Base-by-base conservation (phyloP, 1,140 invertebrate genomes). In the Polypedilum pembai region DNA sequence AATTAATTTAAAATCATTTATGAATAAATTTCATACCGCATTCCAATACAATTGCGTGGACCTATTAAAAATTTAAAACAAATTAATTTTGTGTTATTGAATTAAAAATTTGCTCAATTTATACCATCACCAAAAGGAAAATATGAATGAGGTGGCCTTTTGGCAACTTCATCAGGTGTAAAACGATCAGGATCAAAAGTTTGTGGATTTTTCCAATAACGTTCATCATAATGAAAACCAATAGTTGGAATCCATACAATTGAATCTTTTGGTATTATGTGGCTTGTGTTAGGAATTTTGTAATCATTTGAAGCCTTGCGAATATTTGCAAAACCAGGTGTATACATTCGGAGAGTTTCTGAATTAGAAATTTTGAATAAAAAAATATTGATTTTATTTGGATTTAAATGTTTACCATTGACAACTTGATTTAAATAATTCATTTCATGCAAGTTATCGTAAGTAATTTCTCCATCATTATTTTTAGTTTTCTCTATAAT, bases 101-200 rank as follows among this genome's bases (percentile, higher is more conserved):
- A 79, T 76, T 83, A 82, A 45, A 56, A 56, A 15, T 0, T 56
- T 12, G n/a, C 1, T 0, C 4, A 56, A 56, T 56, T 15, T 3
- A 56, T 12, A 56, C 85, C 86, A 76, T 85, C 84, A 0, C 82
- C 83, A 72, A 83, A 86, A 12, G 82, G 82, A 15, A 84, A 75
- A 75, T 83, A 84, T 77, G 12, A 65, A 72, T 69, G 17, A 18
- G 17, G 3, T 2, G 65, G 65, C 1, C 65, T 18, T 20, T 72
- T 72, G 7, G 74, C 74, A 40, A 41, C 56, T 65, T 75, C 40
- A 73, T 81, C 78, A 63, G 78, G 74, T 18, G 78, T 77, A 75
- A 86, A 89, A 41, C 89, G 79, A 45, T 90, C 87, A 0, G 89
- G 89, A 76, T 86, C 80, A 79, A 90, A 91, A 76, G 83, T 83